Evolutionary conservation across 2,797 vertebrate species (phyloP).

Genomic region (Anas georgica): DNA sequence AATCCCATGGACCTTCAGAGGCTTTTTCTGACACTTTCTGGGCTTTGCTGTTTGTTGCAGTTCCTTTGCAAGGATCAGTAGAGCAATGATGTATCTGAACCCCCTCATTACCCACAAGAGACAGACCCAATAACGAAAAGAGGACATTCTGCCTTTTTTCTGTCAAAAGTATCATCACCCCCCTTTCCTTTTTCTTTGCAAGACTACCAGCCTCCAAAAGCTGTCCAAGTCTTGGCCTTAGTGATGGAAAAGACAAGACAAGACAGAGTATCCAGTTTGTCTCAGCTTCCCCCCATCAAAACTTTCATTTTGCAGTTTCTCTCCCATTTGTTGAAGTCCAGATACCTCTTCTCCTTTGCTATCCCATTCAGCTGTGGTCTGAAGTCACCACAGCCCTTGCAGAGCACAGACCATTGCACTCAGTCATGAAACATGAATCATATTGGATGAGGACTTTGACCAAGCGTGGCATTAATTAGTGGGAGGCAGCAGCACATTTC

Average conservation of each 20-base stretch:
- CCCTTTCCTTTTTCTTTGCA: not conserved
- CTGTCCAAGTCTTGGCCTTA: not conserved
- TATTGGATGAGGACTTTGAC: not conserved
- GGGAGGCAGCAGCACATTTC: not conserved
- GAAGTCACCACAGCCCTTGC: not conserved
- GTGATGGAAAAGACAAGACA: not conserved
- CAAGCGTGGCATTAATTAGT: not conserved
- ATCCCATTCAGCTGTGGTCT: not conserved
- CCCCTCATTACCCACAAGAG: not conserved
- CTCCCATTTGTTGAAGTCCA: not conserved
- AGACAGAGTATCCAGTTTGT: not conserved
- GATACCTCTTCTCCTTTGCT: not conserved
- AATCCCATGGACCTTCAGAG: not conserved
- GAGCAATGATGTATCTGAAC: not conserved
- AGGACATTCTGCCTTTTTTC: not conserved
- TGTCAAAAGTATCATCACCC: not conserved
- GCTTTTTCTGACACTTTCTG: not conserved
- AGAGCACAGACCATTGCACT: accelerated
- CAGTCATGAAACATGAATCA: not conserved
- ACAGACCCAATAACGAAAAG: not conserved
- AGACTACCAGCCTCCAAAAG: not conserved
- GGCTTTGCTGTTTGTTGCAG: not conserved
- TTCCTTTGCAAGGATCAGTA: not conserved
- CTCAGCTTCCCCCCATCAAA: not conserved
- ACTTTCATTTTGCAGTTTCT: not conserved